Conservation (phyloP, 2,888 invertebrate genomes). For the Ephialtes manifestator region DNA sequence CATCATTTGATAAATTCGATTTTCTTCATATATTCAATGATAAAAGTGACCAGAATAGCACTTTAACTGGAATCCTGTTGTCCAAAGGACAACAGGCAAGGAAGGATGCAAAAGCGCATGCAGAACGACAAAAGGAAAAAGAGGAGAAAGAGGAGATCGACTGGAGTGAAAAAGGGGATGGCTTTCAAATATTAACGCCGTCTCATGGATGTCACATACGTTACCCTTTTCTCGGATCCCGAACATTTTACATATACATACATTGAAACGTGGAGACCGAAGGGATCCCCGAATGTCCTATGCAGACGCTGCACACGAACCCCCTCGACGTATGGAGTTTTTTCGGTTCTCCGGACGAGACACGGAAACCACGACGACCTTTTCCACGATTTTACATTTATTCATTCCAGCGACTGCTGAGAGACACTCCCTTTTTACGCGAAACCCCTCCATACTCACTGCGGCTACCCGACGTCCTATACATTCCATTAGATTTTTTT, state of each 20-base stretch:
- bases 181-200: slow-evolving; percentile 83
- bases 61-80: not conserved
- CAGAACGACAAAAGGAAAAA: slow-evolving; percentile 50
- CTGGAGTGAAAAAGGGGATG: slow-evolving; percentile 70
- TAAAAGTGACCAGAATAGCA: not conserved
- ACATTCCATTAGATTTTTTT: not conserved
- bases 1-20: not conserved
- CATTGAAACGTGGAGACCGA: slow-evolving; percentile 34
- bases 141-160: slow-evolving; percentile 64
- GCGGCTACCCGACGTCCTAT: not conserved
- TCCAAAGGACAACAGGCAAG: not conserved
- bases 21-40: not conserved
- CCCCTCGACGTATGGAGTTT: slow-evolving; percentile 6
- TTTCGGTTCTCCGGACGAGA: slow-evolving; percentile 16
- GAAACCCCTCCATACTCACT: not conserved
- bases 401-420: slow-evolving; percentile 44
- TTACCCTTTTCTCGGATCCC: slow-evolving; percentile 72
- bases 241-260: slow-evolving; percentile 59
- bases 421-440: slow-evolving; percentile 16
- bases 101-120: slow-evolving; percentile 20
- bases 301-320: slow-evolving; percentile 4
- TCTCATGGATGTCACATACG: slow-evolving; percentile 81
- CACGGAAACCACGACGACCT: slow-evolving; percentile 12
- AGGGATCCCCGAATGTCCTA: slow-evolving; percentile 16
- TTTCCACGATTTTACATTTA: slow-evolving; percentile 61